Conservation (phyloP, 2,797 vertebrate species). For the Zalophus californianus region DNA sequence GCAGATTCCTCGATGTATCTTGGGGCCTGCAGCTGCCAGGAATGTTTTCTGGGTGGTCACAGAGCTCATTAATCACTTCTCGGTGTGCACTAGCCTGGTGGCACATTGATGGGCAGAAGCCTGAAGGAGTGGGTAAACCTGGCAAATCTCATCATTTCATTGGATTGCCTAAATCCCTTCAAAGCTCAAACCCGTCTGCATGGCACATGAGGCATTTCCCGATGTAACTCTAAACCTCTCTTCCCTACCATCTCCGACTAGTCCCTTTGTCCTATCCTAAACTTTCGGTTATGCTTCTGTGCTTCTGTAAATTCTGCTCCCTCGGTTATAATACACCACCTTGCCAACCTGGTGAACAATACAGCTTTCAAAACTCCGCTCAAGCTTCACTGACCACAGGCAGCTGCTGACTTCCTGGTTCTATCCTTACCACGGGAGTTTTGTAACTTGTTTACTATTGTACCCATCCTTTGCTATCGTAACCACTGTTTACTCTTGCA, state of each 20-base stretch:
- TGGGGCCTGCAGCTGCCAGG: slow-evolving; percentile 74
- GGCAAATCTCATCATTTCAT: slow-evolving; percentile 28
- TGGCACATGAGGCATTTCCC: slow-evolving; percentile 38
- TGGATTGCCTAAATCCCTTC: slow-evolving; percentile 31
- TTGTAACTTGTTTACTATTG: not conserved
- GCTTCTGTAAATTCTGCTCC: not conserved
- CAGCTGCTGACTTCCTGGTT: not conserved
- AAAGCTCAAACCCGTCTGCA: slow-evolving; percentile 34
- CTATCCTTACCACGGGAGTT: not conserved
- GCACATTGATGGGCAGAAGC: slow-evolving; percentile 59
- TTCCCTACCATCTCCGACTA: not conserved
- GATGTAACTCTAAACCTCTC: not conserved
- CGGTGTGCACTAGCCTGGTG: slow-evolving; percentile 46
- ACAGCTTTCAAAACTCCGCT: not conserved
- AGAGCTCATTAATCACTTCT: slow-evolving; percentile 57
- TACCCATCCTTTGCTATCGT: not conserved
- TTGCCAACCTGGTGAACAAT: not conserved
- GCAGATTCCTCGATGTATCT: slow-evolving; percentile 76
- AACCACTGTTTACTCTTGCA: not conserved
- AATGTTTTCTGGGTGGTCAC: slow-evolving; percentile 83
- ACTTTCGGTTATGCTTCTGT: not conserved
- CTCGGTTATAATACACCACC: not conserved
- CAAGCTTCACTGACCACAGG: not conserved
- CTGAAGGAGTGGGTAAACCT: slow-evolving; percentile 50
- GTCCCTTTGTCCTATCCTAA: not conserved